A percentile compares a stretch with the other conserved stretches of the same genome.
Evolutionary conservation across 2,888 invertebrate genomes (phyloP).

Genomic region (Drosophila ochracea): DNA sequence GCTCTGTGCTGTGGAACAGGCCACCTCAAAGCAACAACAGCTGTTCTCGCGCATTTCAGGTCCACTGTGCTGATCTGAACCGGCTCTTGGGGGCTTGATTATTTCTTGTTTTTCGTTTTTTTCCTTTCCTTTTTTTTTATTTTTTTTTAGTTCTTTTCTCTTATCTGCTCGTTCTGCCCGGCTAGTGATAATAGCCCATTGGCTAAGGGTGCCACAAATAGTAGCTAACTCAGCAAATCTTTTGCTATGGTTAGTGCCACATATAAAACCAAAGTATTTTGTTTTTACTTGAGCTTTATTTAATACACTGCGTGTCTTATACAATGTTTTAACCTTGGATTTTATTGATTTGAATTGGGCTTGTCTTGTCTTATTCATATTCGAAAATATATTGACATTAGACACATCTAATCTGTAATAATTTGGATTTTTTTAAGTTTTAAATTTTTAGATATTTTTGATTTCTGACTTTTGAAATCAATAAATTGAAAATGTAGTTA

Average conservation of each 20-base stretch:
- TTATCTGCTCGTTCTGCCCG: slow-evolving; percentile 33
- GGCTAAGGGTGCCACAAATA: background rate
- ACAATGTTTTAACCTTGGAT: background rate
- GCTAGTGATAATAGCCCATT: slow-evolving; percentile 11
- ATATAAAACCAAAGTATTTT: background rate
- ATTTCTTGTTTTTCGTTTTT: too few species aligned
- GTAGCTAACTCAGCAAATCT: background rate
- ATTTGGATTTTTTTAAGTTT: background rate
- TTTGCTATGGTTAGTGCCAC: background rate
- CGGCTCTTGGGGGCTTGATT: slow-evolving; percentile 15
- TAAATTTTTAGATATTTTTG: background rate
- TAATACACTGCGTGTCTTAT: background rate
- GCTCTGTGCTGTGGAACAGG: slow-evolving; percentile 53
- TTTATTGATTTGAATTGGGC: background rate
- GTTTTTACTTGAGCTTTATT: too few species aligned
- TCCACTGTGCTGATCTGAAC: slow-evolving; percentile 23
- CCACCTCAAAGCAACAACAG: slow-evolving; percentile 41
- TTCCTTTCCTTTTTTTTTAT: slow-evolving; percentile 20
- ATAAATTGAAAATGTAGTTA: background rate
- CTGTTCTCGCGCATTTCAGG: slow-evolving; percentile 9
- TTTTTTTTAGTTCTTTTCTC: background rate
- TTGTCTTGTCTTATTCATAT: background rate
- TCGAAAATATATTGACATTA: background rate
- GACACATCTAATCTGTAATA: background rate
- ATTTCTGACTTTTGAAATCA: background rate